These are phyloP conservation scores for Brachionus plicatilis DNA, from an alignment of 1,140 invertebrate species.

Conservation along the genomic window DNA sequence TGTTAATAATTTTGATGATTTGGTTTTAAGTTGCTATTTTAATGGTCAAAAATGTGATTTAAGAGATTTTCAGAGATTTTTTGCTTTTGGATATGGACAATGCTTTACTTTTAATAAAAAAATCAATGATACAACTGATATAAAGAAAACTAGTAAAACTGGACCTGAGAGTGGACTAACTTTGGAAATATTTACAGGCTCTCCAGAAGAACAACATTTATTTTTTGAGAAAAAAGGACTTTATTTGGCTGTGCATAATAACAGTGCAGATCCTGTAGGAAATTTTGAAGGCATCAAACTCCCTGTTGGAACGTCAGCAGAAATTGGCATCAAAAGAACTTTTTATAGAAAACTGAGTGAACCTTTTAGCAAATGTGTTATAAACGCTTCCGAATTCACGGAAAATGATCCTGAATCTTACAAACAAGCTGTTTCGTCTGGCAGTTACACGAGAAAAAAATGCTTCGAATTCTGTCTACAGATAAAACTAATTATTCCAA, in stretches of 20 bases:
- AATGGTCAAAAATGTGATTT: neutral
- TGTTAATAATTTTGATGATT: neutral
- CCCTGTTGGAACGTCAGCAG: neutral
- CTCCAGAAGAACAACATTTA: neutral
- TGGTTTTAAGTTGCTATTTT: neutral
- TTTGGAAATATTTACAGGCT: neutral
- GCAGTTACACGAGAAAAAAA: neutral
- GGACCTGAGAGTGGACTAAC: neutral
- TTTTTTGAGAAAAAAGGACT: constrained; percentile 15
- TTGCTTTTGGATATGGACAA: neutral
- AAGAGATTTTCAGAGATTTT: neutral
- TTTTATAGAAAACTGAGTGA: neutral
- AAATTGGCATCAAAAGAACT: neutral
- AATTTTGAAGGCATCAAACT: neutral
- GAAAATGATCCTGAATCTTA: neutral
- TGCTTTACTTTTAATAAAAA: constrained; percentile 31
- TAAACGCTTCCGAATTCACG: neutral
- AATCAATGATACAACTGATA: neutral
- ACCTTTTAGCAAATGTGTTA: neutral
- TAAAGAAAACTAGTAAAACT: neutral
- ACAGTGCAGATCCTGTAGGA: neutral
- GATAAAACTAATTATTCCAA: neutral
- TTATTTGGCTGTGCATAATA: neutral
- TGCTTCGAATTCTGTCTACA: neutral
- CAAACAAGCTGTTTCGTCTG: neutral